Base-by-base conservation (phyloP, 64 coral and sea anemone species). In the Montipora capricornis region DNA sequence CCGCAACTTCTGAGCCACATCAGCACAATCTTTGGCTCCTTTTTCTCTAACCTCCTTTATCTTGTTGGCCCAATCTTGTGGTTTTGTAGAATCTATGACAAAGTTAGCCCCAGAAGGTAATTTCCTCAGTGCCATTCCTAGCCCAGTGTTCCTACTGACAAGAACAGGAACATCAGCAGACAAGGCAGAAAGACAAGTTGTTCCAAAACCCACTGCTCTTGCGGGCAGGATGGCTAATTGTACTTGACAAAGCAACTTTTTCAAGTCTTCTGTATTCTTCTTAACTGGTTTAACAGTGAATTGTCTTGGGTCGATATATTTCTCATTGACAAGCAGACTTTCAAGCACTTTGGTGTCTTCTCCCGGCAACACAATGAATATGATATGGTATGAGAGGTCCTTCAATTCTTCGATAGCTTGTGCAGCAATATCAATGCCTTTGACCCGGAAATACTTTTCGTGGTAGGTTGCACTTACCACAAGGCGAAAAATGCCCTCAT, bases 81-180 rank as follows among this genome's bases (percentile, higher is more conserved):
- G 58, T 6, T 90, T 58, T n/a, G 52, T 59, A 13, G 88, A 90
- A 15, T 90, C 16, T 1, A 90, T 5, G 0, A 90, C 22, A 69
- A 69, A 59, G 44, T 64, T 52, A 5, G 0, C 14, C 19, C 88
- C 88, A 22, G 57, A 48, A 9, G 51, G 76, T 8, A 90, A 47
- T 13, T 90, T 90, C 55, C 64, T 90, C 61, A 90, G 57, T 19
- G 75, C 59, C 88, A 90, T 80, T 13, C 88, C 88, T 69, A 90
- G 24, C 16, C 78, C 88, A 80, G 52, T 50, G 16, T 90, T 79
- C 10, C 66, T 22, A 51, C 88, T 80, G 19, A 78, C 37, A 44
- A 77, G 88, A 11, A 90, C 88, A 6, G 88, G 88, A 2, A 79
- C 16, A 47, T 69, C 76, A 10, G 88, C 88, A 8, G 88, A 90